A percentile compares a stretch with the other conserved stretches of the same genome.
These are phyloP conservation scores for Brienomyrus longianalis DNA, from an alignment of 2,113 vertebrate species.

Conservation along the genomic window DNA sequence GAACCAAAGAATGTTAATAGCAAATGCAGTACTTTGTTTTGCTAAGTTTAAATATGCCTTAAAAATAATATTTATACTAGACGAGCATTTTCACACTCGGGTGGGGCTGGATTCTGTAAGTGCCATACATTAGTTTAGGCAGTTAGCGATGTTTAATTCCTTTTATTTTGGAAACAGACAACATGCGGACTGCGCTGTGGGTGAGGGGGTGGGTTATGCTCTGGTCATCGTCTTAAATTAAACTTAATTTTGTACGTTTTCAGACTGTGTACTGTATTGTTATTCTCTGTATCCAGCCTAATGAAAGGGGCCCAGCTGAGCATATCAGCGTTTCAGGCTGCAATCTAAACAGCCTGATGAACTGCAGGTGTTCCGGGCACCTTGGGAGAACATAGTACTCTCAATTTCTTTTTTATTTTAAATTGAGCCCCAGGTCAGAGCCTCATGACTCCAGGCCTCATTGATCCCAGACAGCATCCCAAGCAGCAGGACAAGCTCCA, in stretches of 20 bases:
- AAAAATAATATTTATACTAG: conserved; percentile 23
- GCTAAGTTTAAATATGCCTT: conserved; percentile 14
- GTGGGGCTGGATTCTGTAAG: background rate
- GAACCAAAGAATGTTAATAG: conserved; percentile 2
- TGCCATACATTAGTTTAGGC: background rate
- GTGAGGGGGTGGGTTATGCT: background rate
- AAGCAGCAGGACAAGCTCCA: background rate
- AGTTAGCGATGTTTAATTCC: conserved; percentile 7
- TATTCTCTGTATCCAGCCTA: background rate
- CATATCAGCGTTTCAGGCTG: background rate
- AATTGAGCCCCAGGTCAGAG: background rate
- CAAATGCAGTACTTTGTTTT: conserved; percentile 17
- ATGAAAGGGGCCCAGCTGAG: background rate
- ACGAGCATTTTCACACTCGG: conserved; percentile 10
- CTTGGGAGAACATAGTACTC: too few relatives aligned
- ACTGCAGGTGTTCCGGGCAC: conserved; percentile 3
- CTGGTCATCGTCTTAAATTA: background rate
- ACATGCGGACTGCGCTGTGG: background rate
- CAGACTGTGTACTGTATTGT: background rate
- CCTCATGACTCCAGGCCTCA: background rate
- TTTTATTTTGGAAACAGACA: conserved; percentile 2
- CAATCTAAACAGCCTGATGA: conserved; percentile 16
- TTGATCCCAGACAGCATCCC: background rate
- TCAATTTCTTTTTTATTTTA: background rate
- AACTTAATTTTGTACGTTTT: background rate